Conservation (phyloP, 2,113 vertebrate genomes). For the Diadophis punctatus region DNA sequence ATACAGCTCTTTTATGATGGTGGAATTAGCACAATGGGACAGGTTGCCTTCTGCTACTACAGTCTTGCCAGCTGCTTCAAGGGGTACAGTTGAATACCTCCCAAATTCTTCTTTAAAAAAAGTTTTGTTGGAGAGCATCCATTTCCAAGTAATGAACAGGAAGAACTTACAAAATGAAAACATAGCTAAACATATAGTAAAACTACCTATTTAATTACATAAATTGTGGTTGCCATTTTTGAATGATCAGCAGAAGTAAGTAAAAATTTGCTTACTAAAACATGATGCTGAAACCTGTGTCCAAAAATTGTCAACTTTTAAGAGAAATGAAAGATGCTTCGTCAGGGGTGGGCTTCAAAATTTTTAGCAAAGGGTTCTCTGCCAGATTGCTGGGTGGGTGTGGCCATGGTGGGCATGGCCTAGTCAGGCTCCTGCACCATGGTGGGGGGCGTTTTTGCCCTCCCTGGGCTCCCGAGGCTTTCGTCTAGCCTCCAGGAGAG, state of each 20-base stretch:
- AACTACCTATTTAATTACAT: background rate
- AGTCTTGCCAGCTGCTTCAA: background rate
- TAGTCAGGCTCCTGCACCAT: too few relatives aligned
- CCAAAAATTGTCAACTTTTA: background rate
- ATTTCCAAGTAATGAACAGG: background rate
- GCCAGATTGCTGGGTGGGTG: too few relatives aligned
- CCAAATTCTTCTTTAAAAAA: background rate
- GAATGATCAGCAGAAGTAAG: background rate
- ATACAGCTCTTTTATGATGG: background rate
- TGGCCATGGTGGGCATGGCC: too few relatives aligned
- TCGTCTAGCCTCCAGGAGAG: too few relatives aligned
- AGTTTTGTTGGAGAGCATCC: background rate
- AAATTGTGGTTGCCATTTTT: background rate
- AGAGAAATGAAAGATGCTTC: background rate
- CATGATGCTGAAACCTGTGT: background rate
- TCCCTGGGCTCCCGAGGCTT: too few relatives aligned
- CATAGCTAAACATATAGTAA: background rate
- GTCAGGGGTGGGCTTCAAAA: too few relatives aligned
- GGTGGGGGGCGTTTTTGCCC: too few relatives aligned
- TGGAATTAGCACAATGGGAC: background rate
- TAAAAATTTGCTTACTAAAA: background rate
- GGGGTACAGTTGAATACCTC: background rate
- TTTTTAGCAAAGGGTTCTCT: too few relatives aligned
- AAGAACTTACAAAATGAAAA: background rate
- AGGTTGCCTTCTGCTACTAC: background rate